phyloP scores from a whole-genome alignment of 2,113 vertebrate species.

The Percina caprodes region DNA sequence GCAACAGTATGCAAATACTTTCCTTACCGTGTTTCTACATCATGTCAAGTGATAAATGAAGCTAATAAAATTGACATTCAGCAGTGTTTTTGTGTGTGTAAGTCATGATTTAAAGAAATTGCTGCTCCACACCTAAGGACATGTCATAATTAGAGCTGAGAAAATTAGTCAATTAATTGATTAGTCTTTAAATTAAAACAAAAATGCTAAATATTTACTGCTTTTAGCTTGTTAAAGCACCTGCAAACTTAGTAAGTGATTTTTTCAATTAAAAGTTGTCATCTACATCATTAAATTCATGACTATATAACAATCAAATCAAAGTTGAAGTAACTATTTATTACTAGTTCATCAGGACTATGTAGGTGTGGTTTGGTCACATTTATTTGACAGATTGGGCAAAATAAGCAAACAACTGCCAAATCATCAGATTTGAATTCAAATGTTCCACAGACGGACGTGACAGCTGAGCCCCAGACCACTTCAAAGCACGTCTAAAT shows the following conservation, averaged over 20 bases:
- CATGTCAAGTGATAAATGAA: conserved; percentile 59
- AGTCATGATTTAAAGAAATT: neutral
- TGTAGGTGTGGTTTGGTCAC: too few relatives aligned
- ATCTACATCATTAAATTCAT: neutral
- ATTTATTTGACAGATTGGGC: too few relatives aligned
- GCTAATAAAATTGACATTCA: conserved; percentile 57
- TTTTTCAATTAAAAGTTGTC: too few relatives aligned
- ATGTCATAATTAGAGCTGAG: neutral
- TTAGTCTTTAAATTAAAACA: neutral
- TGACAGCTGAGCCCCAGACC: too few relatives aligned
- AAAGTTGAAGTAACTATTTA: neutral
- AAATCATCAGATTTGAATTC: too few relatives aligned
- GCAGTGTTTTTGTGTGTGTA: conserved; percentile 23
- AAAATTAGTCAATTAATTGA: neutral
- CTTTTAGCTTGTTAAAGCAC: too few relatives aligned
- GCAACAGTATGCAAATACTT: conserved; percentile 74
- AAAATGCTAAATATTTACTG: neutral
- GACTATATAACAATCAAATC: neutral
- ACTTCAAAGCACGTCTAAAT: too few relatives aligned
- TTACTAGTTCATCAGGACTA: neutral
- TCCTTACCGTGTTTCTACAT: conserved; percentile 40
- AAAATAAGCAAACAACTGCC: too few relatives aligned
- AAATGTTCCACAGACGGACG: too few relatives aligned
- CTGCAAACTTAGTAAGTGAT: too few relatives aligned
- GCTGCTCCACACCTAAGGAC: neutral